Evolutionary conservation across 2,113 vertebrate genomes (phyloP).

Genomic region (Ictalurus furcatus): DNA sequence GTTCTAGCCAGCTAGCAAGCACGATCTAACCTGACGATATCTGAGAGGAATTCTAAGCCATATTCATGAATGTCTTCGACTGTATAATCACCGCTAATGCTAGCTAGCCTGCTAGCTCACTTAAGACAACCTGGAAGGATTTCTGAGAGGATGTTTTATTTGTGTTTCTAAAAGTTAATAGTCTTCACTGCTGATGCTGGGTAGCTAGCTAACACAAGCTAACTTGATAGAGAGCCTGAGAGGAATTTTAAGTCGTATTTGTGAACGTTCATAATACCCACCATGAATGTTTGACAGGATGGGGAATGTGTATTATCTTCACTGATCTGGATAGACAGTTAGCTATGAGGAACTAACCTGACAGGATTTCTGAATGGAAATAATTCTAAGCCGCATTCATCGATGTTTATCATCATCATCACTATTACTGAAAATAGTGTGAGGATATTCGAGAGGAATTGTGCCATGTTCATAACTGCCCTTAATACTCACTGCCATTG

Average conservation of each 20-base stretch:
- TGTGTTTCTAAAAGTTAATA: not conserved
- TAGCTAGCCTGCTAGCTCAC: not conserved
- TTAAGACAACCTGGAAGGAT: not conserved
- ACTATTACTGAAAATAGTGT: not conserved
- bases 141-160: not conserved
- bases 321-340: no score
- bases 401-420: not conserved
- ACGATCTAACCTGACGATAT: not conserved
- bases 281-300: not conserved
- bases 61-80: not conserved
- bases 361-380: no score
- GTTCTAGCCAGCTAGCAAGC: not conserved
- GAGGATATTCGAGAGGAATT: not conserved
- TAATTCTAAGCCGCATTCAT: no score
- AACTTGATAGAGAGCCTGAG: not conserved
- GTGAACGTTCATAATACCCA: not conserved
- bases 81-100: not conserved
- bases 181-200: not conserved
- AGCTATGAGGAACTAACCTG: not conserved
- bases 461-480: not conserved
- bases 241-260: not conserved
- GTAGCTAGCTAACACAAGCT: not conserved
- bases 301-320: no score
- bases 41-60: not conserved
- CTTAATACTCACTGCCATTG: not conserved